Evolutionary conservation across 2,113 vertebrate species (phyloP).

Genomic region (Oreochromis spilurus): DNA sequence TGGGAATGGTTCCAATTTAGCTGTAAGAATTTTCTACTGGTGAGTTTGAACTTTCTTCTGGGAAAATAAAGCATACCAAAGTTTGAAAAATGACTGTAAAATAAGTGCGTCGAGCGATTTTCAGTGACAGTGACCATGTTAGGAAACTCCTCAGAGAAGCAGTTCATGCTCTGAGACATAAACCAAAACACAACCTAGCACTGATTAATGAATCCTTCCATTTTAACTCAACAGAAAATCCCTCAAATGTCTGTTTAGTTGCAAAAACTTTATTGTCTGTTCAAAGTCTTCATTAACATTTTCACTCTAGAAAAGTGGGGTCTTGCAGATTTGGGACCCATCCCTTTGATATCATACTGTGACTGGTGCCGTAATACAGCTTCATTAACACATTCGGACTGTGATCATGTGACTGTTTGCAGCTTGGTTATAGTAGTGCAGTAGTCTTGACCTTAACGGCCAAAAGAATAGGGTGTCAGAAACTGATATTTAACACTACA

Average conservation of each 20-base stretch:
- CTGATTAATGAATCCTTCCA: not conserved
- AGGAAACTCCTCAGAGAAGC: not conserved
- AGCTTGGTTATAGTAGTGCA: constrained; percentile 51
- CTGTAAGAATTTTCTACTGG: not conserved
- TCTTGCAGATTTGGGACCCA: not conserved
- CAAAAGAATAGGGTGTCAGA: constrained; percentile 16
- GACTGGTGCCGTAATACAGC: constrained; percentile 10
- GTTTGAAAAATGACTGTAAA: not conserved
- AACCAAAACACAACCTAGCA: not conserved
- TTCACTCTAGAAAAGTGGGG: constrained; percentile 68
- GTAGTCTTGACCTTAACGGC: constrained; percentile 10
- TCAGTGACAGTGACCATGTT: not conserved
- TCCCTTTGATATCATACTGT: constrained; percentile 29
- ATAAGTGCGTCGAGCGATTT: not conserved
- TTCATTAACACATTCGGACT: constrained; percentile 24
- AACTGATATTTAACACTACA: constrained; percentile 35
- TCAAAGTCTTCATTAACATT: constrained; percentile 49
- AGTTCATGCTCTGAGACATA: not conserved
- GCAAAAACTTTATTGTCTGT: constrained; percentile 72
- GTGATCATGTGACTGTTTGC: constrained; percentile 54
- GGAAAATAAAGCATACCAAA: not conserved
- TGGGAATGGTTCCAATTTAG: not conserved
- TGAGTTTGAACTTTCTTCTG: not conserved
- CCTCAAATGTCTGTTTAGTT: constrained; percentile 10
- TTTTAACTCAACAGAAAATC: not conserved